These are phyloP conservation scores for Formica exsecta DNA, from an alignment of 1,140 invertebrate genomes.

Conservation along the genomic window DNA sequence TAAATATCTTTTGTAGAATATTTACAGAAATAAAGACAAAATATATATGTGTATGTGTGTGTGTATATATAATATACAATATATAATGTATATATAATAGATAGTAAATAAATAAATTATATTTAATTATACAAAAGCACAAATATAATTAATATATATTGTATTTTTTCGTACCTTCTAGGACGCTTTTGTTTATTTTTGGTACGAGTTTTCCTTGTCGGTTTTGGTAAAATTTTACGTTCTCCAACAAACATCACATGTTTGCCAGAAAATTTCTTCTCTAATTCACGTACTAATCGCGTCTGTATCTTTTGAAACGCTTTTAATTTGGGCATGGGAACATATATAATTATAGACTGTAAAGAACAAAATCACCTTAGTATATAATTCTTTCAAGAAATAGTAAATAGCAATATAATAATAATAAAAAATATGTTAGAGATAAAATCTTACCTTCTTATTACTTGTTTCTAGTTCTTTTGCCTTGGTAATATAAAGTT, in stretches of 20 bases:
- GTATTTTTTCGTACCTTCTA: constrained; percentile 88
- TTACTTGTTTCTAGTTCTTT: constrained; percentile 97
- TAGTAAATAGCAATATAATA: not conserved
- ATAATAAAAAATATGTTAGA: not conserved
- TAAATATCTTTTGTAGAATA: not conserved
- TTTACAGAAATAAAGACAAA: not conserved
- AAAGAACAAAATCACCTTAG: constrained; percentile 79
- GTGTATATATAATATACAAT: too few species aligned
- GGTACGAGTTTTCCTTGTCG: constrained; percentile 97
- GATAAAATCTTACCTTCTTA: constrained; percentile 91
- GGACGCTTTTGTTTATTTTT: constrained; percentile 99
- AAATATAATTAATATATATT: constrained; percentile 39
- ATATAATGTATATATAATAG: not conserved
- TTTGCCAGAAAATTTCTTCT: constrained; percentile 99
- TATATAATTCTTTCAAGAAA: constrained; percentile 40
- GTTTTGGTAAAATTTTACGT: constrained; percentile 99
- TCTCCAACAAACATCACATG: constrained; percentile 99
- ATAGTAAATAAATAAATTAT: constrained; percentile 8
- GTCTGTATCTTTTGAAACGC: constrained; percentile 99
- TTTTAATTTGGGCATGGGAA: constrained; percentile 98
- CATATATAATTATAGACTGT: constrained; percentile 98
- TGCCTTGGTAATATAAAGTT: constrained; percentile 98
- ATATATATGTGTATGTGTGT: not conserved
- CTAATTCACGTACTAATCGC: constrained; percentile 97
- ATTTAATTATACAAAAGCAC: constrained; percentile 73